A percentile compares a stretch with the other conserved stretches of the same genome.
These are phyloP conservation scores for Caenorhabditis sp. DNA, from an alignment of 2,888 invertebrate species.

Conservation along the genomic window DNA sequence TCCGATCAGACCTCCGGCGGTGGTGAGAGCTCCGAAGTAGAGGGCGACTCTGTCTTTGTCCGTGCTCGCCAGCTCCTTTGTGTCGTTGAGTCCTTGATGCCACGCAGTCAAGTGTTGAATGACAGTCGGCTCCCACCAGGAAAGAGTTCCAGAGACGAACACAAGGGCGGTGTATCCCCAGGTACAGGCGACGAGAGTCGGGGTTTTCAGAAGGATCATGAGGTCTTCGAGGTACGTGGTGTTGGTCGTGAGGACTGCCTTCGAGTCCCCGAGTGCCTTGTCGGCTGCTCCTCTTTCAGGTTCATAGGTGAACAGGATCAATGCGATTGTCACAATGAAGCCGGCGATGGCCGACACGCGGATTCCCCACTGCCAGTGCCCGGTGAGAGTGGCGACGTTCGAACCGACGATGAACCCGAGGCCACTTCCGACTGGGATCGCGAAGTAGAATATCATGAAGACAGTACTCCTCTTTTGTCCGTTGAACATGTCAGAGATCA, in stretches of 20 bases:
- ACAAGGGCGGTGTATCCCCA: conserved; percentile 97
- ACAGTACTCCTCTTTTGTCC: conserved; percentile 87
- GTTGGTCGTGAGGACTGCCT: conserved; percentile 10
- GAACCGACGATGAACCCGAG: conserved; percentile 97
- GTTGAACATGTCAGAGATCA: conserved; percentile 93
- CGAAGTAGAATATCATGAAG: conserved; percentile 96
- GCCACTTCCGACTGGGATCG: conserved; percentile 91
- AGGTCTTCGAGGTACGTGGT: conserved; percentile 52
- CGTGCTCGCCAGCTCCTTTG: conserved; percentile 34
- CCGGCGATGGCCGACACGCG: conserved; percentile 85
- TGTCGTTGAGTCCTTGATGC: conserved; percentile 58
- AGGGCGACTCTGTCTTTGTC: conserved; percentile 81
- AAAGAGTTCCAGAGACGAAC: conserved; percentile 90
- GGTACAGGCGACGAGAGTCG: conserved; percentile 93
- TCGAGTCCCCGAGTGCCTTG: conserved; percentile 22
- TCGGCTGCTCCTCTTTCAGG: conserved; percentile 75
- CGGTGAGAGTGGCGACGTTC: conserved; percentile 85
- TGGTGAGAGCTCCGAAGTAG: conserved; percentile 94
- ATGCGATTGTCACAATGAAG: conserved; percentile 53
- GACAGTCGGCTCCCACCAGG: conserved; percentile 83
- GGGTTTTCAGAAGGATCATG: conserved; percentile 80
- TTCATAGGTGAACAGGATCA: conserved; percentile 71
- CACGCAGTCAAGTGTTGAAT: conserved; percentile 68
- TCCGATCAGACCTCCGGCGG: conserved; percentile 92
- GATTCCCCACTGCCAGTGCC: conserved; percentile 92